Conservation (phyloP, 2,113 vertebrate genomes). For the Psittacus erithacus region DNA sequence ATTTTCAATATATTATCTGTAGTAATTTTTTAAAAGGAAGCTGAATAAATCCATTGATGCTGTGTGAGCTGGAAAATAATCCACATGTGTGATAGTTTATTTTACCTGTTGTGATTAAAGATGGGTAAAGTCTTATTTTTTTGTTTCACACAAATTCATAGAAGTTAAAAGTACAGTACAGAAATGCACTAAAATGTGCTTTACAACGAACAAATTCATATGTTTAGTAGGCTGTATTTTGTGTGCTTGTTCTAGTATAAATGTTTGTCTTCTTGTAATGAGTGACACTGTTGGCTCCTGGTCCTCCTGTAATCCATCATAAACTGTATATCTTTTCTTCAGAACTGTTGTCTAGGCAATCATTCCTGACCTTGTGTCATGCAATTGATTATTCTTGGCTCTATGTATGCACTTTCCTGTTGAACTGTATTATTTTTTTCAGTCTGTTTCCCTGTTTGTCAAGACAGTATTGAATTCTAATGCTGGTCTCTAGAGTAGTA, state of each 20-base stretch:
- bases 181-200: neutral
- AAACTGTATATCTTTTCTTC: neutral
- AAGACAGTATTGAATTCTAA: neutral
- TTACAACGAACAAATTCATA: neutral
- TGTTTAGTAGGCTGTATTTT: neutral
- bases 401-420: neutral
- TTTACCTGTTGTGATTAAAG: neutral
- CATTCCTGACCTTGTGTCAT: constrained; percentile 1
- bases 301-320: constrained; percentile 25
- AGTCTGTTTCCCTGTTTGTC: neutral
- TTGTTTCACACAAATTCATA: neutral
- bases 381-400: constrained; percentile 7
- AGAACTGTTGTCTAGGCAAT: neutral
- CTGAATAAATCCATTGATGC: neutral
- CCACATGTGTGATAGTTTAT: neutral
- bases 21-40: neutral
- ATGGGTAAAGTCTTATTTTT: neutral
- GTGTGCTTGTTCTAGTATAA: neutral
- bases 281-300: neutral
- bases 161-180: neutral
- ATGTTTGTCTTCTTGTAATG: neutral
- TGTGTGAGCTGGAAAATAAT: neutral
- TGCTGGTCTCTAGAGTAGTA: neutral
- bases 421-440: neutral
- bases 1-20: neutral